These are phyloP conservation scores for Neoitamus cyanurus DNA, from an alignment of 2,888 invertebrate species.

Conservation along the genomic window DNA sequence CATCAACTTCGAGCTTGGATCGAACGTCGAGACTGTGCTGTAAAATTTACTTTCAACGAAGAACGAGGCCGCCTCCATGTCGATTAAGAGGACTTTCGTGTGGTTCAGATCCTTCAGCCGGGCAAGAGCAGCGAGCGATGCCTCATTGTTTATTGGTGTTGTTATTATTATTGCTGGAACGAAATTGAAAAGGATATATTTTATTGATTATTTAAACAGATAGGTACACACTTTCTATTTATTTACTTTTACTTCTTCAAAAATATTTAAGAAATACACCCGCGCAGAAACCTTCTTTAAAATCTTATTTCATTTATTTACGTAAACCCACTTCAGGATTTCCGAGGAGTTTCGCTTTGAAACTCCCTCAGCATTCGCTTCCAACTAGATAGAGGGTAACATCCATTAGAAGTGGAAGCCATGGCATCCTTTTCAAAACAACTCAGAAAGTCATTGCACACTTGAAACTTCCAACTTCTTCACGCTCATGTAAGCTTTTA, in stretches of 20 bases:
- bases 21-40: constrained; percentile 61
- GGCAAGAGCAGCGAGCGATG: background rate
- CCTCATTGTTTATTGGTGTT: constrained; percentile 49
- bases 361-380: background rate
- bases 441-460: background rate
- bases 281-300: too few species aligned
- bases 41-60: constrained; percentile 64
- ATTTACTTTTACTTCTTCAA: background rate
- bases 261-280: too few species aligned
- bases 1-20: constrained; percentile 57
- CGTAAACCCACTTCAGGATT: background rate
- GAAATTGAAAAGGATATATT: background rate
- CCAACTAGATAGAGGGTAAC: background rate
- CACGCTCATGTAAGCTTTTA: background rate
- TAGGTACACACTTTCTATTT: background rate
- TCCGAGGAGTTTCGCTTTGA: background rate
- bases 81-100: constrained; percentile 65
- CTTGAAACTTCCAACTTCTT: background rate
- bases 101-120: constrained; percentile 42
- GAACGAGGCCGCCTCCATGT: constrained; percentile 64
- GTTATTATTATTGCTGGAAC: constrained; percentile 52
- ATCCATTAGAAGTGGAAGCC: background rate
- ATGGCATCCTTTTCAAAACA: background rate
- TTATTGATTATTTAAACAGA: too few species aligned
- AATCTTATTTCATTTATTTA: background rate